phyloP scores from a whole-genome alignment of 2,888 invertebrate species.

The Allacma fusca region DNA sequence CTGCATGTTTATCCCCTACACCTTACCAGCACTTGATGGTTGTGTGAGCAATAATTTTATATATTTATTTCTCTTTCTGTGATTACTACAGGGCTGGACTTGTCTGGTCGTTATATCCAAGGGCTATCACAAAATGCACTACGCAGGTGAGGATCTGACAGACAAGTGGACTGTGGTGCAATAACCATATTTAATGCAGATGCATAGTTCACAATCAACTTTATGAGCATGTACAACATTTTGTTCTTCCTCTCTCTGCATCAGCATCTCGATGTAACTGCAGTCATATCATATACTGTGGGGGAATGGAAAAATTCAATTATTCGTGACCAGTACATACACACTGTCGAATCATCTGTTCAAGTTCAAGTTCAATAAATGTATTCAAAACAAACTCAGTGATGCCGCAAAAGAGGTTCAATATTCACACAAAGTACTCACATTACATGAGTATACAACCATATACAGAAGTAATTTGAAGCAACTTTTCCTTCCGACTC shows the following conservation, averaged over 20 bases:
- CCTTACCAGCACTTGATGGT: neutral
- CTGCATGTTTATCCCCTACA: neutral
- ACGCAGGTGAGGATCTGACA: neutral
- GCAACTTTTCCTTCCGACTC: conserved; percentile 5
- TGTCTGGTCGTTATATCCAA: neutral
- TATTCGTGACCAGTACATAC: too few species aligned
- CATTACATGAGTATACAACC: neutral
- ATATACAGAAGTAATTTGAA: neutral
- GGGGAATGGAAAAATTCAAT: too few species aligned
- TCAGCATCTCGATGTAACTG: too few species aligned
- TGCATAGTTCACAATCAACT: too few species aligned
- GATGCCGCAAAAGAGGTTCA: neutral
- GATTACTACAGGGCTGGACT: conserved; percentile 9
- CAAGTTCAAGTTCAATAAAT: neutral
- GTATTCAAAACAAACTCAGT: neutral
- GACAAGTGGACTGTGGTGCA: neutral
- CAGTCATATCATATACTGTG: too few species aligned
- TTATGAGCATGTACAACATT: too few species aligned
- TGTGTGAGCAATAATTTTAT: neutral
- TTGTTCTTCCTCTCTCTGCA: too few species aligned
- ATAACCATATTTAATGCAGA: too few species aligned
- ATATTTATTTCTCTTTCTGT: conserved; percentile 5
- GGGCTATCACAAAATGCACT: neutral
- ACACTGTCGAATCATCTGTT: neutral
- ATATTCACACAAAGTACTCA: neutral